A percentile compares a stretch with the other conserved stretches of the same genome.
phyloP scores from a whole-genome alignment of 2,113 vertebrate species.

The Litocranius walleri region DNA sequence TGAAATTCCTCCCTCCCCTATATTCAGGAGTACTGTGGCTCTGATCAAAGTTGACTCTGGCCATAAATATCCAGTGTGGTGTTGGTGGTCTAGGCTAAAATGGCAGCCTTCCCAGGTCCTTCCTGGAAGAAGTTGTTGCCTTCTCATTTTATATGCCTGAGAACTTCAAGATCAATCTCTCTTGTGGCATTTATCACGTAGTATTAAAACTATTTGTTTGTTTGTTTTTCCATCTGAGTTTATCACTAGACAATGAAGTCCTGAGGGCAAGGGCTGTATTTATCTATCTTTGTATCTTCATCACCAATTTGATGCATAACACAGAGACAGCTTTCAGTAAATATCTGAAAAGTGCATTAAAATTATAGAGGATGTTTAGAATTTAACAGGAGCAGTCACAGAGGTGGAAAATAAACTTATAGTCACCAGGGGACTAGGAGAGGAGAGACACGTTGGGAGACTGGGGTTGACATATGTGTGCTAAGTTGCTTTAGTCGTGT shows the following conservation, averaged over 20 bases:
- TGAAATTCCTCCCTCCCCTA: background rate
- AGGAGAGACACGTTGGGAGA: background rate
- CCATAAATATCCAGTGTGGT: background rate
- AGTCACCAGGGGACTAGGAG: background rate
- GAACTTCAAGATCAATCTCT: background rate
- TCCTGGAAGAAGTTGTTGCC: background rate
- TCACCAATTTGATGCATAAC: background rate
- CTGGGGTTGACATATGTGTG: background rate
- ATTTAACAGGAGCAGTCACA: background rate
- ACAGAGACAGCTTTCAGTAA: background rate
- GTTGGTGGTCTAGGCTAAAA: background rate
- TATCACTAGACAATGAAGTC: background rate
- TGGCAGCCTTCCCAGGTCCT: background rate
- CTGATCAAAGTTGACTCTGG: background rate
- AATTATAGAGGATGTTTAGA: background rate
- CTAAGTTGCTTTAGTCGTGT: background rate
- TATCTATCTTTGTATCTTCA: background rate
- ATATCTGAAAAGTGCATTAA: conserved; percentile 2
- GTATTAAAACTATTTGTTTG: background rate
- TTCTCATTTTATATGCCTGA: background rate
- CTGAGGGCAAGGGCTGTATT: background rate
- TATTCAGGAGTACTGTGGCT: no score
- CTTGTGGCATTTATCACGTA: background rate
- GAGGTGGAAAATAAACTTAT: background rate
- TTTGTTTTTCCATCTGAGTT: background rate